Percentiles rank a stretch among this genome's conserved stretches.
Conservation (phyloP, 1,140 invertebrate genomes). For the Calosoma granatense region DNA sequence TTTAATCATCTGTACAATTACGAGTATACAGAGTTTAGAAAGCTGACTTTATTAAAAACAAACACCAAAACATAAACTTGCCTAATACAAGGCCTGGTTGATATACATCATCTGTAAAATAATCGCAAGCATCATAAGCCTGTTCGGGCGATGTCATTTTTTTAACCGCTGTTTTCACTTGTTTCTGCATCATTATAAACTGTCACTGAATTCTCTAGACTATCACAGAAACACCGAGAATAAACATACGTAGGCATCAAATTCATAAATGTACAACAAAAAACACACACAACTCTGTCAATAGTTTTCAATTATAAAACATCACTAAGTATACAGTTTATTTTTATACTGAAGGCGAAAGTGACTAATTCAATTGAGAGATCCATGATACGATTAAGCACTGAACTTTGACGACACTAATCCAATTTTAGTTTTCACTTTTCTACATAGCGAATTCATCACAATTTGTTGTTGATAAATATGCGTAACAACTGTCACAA, state of each 20-base stretch:
- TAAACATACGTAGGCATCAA: not conserved
- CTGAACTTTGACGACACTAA: no score
- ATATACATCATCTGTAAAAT: slow-evolving; percentile 51
- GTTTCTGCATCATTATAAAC: slow-evolving; percentile 18
- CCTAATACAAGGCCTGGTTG: slow-evolving; percentile 10
- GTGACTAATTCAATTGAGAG: no score
- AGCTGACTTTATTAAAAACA: not conserved
- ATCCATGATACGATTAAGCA: no score
- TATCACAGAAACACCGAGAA: slow-evolving; percentile 6
- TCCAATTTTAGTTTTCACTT: no score
- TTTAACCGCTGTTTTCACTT: slow-evolving; percentile 9
- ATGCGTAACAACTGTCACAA: no score
- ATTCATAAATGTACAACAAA: no score
- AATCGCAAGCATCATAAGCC: slow-evolving; percentile 54
- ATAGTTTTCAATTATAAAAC: no score
- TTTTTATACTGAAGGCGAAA: no score
- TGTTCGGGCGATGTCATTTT: slow-evolving; percentile 36
- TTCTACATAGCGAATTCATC: no score
- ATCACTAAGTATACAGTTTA: no score
- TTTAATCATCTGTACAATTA: not conserved
- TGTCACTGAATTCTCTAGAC: not conserved
- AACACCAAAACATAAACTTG: slow-evolving; percentile 11
- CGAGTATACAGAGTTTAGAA: not conserved
- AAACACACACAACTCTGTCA: no score
- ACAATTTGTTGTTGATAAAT: no score